Base-by-base conservation (phyloP, 37 sponge, comb jelly and placozoan species). In the Crambe crambe region DNA sequence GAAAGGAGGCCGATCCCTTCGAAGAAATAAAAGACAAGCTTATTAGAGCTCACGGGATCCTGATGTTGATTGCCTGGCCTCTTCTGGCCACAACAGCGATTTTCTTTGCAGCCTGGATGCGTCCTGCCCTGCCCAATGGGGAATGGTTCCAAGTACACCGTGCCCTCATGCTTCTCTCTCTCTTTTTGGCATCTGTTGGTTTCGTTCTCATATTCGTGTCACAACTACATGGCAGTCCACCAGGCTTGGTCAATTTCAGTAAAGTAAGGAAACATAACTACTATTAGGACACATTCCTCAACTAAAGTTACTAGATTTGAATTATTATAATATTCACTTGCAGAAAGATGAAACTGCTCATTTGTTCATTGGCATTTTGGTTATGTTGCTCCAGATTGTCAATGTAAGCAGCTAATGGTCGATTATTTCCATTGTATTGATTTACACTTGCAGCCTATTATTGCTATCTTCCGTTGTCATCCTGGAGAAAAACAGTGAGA, bases 71-170 rank as follows among this genome's bases (percentile, higher is more conserved):
- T 64, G 77, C 92, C 6, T 92, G 81, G 80, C 76, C 71, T 0
- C 39, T 84, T 23, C 58, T 92, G 64, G 85, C 76, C 17, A 21
- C 68, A 31, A 87, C 80, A 72, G 92, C 60, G 27, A 78, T 81
- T 23, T 92, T 87, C 85, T 87, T 92, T 56, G 81, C 88, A 65
- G 68, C 73, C 18, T 80, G 71, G 80, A 92, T 92, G 92, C 87
- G 74, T 40, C 85, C 84, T 17, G 81, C 81, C 3, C 66, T 92
- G 54, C 88, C 81, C 44, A 92, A 81, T 75, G 85, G 90, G 68
- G 58, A 72, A 39, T 92, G 92, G 92, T 92, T 92, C 60, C 85
- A 84, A 74, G 42, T 90, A 0, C 92, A 91, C 36, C 70, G 92
- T 23, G 84, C 85, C 2, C 43, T 91, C 58, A 76, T 83, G 72